Base-by-base conservation (phyloP, 2,797 vertebrate species). In the Manis pentadactyla region DNA sequence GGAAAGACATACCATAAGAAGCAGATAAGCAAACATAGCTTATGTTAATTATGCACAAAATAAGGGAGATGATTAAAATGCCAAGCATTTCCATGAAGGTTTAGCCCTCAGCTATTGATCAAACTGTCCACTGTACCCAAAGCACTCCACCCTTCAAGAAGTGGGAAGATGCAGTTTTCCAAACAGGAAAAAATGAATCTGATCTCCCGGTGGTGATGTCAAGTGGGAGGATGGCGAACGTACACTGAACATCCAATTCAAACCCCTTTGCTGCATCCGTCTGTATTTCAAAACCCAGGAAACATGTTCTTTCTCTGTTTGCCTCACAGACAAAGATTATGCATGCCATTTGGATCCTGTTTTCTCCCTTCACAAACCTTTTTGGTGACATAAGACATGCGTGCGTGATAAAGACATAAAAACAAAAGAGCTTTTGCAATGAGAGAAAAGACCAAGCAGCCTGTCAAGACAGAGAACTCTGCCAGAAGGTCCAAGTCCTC, bases 381-480 rank as follows among this genome's bases (percentile, higher is more conserved):
- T 51, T 51, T 1, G 4, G 68, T 68, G 73, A 69, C 0, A 4
- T 9, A 23, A 34, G 53, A 10, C 12, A 3, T 69, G 73, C 14
- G 3, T n/a, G 49, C 2, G n/a, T 34, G 25, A n/a, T 31, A 87
- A 61, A 7, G 7, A 27, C 19, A 69, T 61, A 14, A 53, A 51
- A 64, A 53, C 42, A 39, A 74, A 39, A 10, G 14, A 42, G 11
- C 34, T 92, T 83, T 74, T 57, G 18, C 21, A 69, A 81, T 42
- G 39, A 49, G 51, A 11, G 3, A 13, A 18, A 39, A 29, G 31
- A 57, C 46, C 4, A 5, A 5, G 3, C 12, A 11, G 1, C 0
- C n/a, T 11, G 19, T 27, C 10, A 13, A 55, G 34, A 64, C 84
- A 55, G 11, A 19, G 78, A 17, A 13, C 1, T 0, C 18, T 21